Percentiles rank a stretch among this genome's conserved stretches.
Evolutionary conservation across 2,113 vertebrate species (phyloP).

Genomic region (Himantopus leucocephalus): DNA sequence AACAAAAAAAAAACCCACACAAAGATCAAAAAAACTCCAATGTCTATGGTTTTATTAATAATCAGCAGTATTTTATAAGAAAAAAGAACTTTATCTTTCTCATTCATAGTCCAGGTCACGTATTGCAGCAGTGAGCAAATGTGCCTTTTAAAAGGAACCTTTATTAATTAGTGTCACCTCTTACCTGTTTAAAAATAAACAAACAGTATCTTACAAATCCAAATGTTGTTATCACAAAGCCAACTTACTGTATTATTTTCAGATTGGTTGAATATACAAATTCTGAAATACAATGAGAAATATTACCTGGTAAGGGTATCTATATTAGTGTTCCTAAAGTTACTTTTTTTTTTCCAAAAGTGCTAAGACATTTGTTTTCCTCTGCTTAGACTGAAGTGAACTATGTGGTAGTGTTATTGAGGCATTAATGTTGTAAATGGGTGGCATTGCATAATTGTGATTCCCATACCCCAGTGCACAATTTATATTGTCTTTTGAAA

Average conservation of each 20-base stretch:
- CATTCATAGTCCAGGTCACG: not conserved
- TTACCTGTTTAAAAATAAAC: not conserved
- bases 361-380: not conserved
- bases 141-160: not conserved
- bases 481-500: not conserved
- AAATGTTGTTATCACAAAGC: not conserved
- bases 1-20: not conserved
- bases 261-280: not conserved
- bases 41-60: not conserved
- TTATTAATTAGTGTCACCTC: not conserved
- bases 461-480: not conserved
- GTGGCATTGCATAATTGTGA: not conserved
- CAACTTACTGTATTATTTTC: not conserved
- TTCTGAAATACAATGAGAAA: not conserved
- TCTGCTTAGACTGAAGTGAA: not conserved
- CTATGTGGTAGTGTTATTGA: not conserved
- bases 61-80: not conserved
- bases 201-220: not conserved
- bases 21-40: not conserved
- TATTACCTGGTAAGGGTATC: not conserved
- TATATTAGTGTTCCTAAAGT: not conserved
- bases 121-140: not conserved
- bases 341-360: rapidly evolving
- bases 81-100: not conserved
- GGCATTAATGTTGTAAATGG: not conserved